Evolutionary conservation across 2,888 invertebrate species (phyloP).

Genomic region (Mythimna pallens): DNA sequence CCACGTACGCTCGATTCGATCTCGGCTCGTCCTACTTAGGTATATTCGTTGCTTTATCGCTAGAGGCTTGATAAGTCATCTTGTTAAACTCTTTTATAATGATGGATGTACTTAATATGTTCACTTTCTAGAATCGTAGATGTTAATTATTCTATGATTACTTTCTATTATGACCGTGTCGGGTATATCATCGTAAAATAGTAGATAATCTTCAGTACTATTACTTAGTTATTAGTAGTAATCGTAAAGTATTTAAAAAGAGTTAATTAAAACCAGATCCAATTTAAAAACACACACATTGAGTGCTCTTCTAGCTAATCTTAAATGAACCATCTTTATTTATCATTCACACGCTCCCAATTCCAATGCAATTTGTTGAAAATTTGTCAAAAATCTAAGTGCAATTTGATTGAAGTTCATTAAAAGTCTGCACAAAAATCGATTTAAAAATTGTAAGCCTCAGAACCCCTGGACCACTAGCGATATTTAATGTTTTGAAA

Average conservation of each 20-base stretch:
- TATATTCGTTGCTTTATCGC: neutral
- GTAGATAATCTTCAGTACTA: neutral
- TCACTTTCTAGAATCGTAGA: slow-evolving; percentile 22
- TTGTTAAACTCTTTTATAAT: neutral
- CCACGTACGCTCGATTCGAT: no score
- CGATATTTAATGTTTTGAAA: no score
- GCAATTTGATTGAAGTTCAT: neutral
- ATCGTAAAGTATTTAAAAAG: slow-evolving; percentile 23
- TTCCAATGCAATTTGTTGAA: slow-evolving; percentile 2
- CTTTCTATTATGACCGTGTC: slow-evolving; percentile 43
- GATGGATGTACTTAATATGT: neutral
- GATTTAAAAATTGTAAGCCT: neutral
- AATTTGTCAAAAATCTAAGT: neutral
- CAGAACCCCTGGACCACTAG: no score
- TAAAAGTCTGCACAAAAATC: neutral
- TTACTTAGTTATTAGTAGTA: neutral
- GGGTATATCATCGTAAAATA: slow-evolving; percentile 24
- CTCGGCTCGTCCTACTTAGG: neutral
- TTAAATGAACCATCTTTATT: neutral
- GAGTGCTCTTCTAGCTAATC: neutral
- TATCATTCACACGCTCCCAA: neutral
- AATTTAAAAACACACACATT: neutral
- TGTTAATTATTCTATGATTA: slow-evolving; percentile 30
- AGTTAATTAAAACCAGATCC: slow-evolving; percentile 10
- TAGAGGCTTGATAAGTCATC: neutral